Conservation (phyloP, 2,797 vertebrate species). For the Heteromormyrus szaboi region DNA sequence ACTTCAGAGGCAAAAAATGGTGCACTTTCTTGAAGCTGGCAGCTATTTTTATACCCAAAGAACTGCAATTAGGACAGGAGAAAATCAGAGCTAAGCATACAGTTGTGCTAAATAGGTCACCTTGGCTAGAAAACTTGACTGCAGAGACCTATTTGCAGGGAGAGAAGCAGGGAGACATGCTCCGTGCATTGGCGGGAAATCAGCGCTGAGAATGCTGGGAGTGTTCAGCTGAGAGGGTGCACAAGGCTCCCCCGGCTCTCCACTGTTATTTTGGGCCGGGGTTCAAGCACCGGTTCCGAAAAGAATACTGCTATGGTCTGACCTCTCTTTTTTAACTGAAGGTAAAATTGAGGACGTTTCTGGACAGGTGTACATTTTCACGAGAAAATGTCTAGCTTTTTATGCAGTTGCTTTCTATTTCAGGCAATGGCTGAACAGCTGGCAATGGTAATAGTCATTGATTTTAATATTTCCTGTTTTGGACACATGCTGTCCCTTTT, state of each 20-base stretch:
- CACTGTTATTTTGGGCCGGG: conserved; percentile 5
- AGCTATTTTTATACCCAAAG: conserved; percentile 15
- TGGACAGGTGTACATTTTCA: not conserved
- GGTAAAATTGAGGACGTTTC: not conserved
- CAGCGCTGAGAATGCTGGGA: not conserved
- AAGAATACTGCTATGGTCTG: not conserved
- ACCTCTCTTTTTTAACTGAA: conserved; percentile 6
- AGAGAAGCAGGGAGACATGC: not conserved
- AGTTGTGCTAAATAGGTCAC: conserved; percentile 19
- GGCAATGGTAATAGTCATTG: not conserved
- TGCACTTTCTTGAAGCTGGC: not conserved
- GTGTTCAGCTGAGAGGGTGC: not conserved
- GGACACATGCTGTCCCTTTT: not conserved
- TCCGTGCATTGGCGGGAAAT: not conserved
- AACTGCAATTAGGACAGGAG: conserved; percentile 13
- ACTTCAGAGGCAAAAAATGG: not conserved
- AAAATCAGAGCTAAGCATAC: conserved; percentile 9
- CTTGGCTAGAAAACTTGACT: conserved; percentile 12
- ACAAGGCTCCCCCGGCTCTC: not conserved
- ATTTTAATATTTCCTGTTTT: not conserved
- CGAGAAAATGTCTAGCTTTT: not conserved
- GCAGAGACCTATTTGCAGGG: conserved; percentile 14
- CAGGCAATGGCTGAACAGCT: not conserved
- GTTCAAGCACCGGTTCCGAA: not conserved
- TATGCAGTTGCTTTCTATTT: not conserved